A percentile compares a stretch with the other conserved stretches of the same genome.
Conservation (phyloP, 2,888 invertebrate species). For the Ypsolopha scabrella region DNA sequence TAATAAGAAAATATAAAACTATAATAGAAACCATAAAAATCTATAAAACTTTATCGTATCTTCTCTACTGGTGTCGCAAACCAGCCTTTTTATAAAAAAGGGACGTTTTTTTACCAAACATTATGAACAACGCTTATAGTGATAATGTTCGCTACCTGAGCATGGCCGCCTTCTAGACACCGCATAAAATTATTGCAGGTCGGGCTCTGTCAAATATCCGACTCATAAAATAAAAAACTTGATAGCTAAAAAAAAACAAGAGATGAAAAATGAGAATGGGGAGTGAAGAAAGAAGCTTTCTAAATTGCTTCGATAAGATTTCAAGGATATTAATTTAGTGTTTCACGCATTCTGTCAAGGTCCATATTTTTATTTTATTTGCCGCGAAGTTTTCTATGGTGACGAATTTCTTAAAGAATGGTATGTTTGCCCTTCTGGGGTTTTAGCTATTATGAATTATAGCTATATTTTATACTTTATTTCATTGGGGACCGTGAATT, state of each 20-base stretch:
- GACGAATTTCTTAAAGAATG: constrained; percentile 41
- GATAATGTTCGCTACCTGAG: constrained; percentile 68
- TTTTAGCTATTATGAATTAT: constrained; percentile 45
- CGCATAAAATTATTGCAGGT: constrained; percentile 55
- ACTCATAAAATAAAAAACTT: constrained; percentile 39
- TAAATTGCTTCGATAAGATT: constrained; percentile 68
- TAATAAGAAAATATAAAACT: neutral
- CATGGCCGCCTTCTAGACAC: constrained; percentile 53
- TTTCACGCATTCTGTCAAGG: constrained; percentile 57
- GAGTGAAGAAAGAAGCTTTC: constrained; percentile 36
- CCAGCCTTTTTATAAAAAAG: constrained; percentile 13
- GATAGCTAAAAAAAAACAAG: constrained; percentile 18
- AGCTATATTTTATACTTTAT: constrained; percentile 27
- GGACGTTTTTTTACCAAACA: constrained; percentile 32
- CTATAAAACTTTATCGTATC: neutral
- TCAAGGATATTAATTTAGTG: constrained; percentile 67
- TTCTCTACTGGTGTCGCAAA: neutral
- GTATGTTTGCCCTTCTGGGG: constrained; percentile 57
- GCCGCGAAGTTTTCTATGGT: constrained; percentile 36
- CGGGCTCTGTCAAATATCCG: constrained; percentile 63
- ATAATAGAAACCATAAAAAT: neutral
- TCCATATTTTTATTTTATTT: constrained; percentile 63
- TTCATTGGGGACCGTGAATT: constrained; percentile 44
- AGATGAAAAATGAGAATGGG: constrained; percentile 21
- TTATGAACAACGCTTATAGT: constrained; percentile 54